Percentiles rank a stretch among this genome's conserved stretches.
phyloP scores from a whole-genome alignment of 1,140 invertebrate species.

The Planococcus citri region DNA sequence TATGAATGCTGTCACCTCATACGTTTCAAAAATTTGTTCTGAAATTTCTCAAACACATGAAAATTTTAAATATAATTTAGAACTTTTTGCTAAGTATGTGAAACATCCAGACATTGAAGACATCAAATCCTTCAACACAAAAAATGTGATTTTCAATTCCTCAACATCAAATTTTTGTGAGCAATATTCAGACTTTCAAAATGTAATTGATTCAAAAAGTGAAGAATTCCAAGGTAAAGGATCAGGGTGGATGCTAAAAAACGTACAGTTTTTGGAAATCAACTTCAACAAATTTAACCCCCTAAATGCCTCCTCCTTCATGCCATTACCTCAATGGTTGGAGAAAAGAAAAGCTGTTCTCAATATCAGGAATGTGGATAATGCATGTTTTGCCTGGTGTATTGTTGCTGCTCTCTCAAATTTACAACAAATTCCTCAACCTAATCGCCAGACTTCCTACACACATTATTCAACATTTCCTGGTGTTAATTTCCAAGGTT shows the following conservation, averaged over 20 bases:
- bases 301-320: neutral
- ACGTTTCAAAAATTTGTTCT: too few species aligned
- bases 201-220: neutral
- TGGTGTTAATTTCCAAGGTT: neutral
- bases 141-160: too few species aligned
- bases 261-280: neutral
- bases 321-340: neutral
- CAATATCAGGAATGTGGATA: slow-evolving; percentile 5
- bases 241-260: neutral
- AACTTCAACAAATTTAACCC: neutral
- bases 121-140: too few species aligned
- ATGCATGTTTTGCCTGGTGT: neutral
- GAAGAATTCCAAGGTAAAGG: neutral
- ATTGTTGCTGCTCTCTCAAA: neutral
- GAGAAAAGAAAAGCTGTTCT: neutral
- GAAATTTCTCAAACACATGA: too few species aligned
- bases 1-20: too few species aligned
- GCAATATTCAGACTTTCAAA: too few species aligned
- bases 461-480: neutral
- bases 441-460: too few species aligned
- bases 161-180: too few species aligned
- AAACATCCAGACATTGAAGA: too few species aligned
- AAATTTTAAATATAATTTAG: too few species aligned
- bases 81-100: too few species aligned
- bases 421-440: too few species aligned